A percentile compares a stretch with the other conserved stretches of the same genome.
These are phyloP conservation scores for Enteromius trimaculatus DNA, from an alignment of 2,797 vertebrate species.

Conservation along the genomic window DNA sequence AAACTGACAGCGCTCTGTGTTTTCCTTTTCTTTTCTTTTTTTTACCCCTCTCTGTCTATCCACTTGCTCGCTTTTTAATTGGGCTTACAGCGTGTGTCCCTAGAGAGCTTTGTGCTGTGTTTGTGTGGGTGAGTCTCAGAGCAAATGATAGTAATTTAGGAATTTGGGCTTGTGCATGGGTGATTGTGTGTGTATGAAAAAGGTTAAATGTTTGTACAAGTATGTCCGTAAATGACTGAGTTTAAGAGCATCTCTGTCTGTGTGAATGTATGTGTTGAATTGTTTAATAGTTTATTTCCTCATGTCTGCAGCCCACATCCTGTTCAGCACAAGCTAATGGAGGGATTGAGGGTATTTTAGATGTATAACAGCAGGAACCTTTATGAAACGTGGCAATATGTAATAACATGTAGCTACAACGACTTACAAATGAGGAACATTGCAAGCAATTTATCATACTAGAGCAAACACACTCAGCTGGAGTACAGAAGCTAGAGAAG, in stretches of 20 bases:
- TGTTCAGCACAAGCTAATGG: conserved; percentile 13
- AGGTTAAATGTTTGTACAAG: conserved; percentile 32
- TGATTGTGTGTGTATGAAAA: conserved; percentile 8
- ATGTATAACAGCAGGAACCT: background rate
- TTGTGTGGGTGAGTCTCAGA: conserved; percentile 54
- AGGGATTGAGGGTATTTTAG: background rate
- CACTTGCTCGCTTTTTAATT: conserved; percentile 43
- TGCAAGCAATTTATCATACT: conserved; percentile 5
- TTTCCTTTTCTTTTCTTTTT: background rate
- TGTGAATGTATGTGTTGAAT: background rate
- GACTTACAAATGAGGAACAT: background rate
- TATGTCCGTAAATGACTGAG: conserved; percentile 19
- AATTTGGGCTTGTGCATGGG: conserved; percentile 27
- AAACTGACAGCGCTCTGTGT: conserved; percentile 8
- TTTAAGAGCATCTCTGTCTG: conserved; percentile 2
- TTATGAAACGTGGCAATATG: conserved; percentile 8
- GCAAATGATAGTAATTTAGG: conserved; percentile 40
- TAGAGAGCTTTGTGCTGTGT: background rate
- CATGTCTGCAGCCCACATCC: background rate
- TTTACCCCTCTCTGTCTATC: background rate
- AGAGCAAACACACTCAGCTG: background rate
- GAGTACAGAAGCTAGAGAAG: background rate
- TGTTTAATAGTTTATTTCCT: background rate
- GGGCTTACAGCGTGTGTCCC: conserved; percentile 57
- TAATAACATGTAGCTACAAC: background rate